A percentile compares a stretch with the other conserved stretches of the same genome.
phyloP scores from a whole-genome alignment of 2,888 invertebrate species.

The Oxyteleia sp. region DNA sequence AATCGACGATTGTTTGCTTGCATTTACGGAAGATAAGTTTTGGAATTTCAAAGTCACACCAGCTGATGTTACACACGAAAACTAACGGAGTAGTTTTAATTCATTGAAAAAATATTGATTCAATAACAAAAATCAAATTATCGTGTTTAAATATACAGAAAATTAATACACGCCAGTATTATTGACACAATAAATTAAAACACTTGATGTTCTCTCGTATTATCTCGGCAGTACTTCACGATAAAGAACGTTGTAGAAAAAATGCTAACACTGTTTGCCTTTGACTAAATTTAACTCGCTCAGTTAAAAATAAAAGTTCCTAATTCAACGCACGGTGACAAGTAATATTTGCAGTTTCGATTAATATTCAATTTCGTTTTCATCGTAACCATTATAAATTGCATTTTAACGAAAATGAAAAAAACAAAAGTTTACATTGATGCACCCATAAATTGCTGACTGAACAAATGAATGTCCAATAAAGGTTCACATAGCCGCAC shows the following conservation, averaged over 20 bases:
- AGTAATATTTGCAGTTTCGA: neutral
- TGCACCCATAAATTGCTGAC: too few species aligned
- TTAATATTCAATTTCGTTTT: too few species aligned
- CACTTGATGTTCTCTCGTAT: constrained; percentile 8
- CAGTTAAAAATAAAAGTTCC: neutral
- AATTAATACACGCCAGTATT: neutral
- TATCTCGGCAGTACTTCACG: neutral
- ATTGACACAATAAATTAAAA: constrained; percentile 8
- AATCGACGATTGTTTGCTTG: neutral
- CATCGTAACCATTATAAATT: too few species aligned
- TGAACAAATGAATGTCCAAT: too few species aligned
- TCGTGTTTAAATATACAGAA: constrained; percentile 12
- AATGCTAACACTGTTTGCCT: neutral
- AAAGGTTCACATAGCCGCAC: too few species aligned
- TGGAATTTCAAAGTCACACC: constrained; percentile 1
- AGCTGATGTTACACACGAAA: neutral
- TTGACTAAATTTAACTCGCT: neutral
- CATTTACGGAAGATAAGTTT: constrained; percentile 6
- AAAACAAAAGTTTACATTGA: too few species aligned
- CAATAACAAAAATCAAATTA: constrained; percentile 11
- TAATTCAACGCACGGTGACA: neutral
- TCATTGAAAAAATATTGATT: constrained; percentile 11
- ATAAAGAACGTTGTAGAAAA: constrained; percentile 15
- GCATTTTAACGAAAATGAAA: too few species aligned
- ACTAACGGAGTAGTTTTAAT: constrained; percentile 26